phyloP scores from a whole-genome alignment of 2,113 vertebrate genomes.

The Corythoichthys intestinalis region DNA sequence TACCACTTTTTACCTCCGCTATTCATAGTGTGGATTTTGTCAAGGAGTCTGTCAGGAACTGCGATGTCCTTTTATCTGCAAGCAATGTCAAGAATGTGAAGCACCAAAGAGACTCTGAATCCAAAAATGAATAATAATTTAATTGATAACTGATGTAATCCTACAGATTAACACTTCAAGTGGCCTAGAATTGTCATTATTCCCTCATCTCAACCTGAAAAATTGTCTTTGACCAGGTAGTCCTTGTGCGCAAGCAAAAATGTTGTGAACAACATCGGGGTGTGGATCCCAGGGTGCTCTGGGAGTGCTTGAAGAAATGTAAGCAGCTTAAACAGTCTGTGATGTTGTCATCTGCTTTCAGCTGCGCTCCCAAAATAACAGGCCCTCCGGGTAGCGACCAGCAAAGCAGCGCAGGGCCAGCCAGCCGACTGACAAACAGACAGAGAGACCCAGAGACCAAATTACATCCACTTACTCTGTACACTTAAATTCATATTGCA shows the following conservation, averaged over 20 bases:
- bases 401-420: conserved; percentile 45
- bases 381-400: conserved; percentile 58
- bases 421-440: conserved; percentile 36
- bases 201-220: neutral
- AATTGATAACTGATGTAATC: neutral
- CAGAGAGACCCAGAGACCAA: conserved; percentile 63
- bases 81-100: neutral
- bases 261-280: conserved; percentile 35
- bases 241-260: conserved; percentile 33
- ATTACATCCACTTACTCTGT: conserved; percentile 53
- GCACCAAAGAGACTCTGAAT: neutral
- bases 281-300: conserved; percentile 52
- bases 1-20: neutral
- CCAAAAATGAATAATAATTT: neutral
- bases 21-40: neutral
- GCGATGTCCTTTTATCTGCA: neutral
- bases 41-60: neutral
- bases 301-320: conserved; percentile 66
- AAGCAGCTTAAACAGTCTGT: conserved; percentile 66
- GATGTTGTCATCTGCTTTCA: conserved; percentile 70
- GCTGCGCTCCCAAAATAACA: conserved; percentile 71
- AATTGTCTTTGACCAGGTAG: neutral
- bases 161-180: neutral
- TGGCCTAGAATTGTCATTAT: neutral
- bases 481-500: conserved; percentile 36